A percentile compares a stretch with the other conserved stretches of the same genome.
Conservation (phyloP, 2,797 vertebrate genomes). For the Danio jaintianensis region DNA sequence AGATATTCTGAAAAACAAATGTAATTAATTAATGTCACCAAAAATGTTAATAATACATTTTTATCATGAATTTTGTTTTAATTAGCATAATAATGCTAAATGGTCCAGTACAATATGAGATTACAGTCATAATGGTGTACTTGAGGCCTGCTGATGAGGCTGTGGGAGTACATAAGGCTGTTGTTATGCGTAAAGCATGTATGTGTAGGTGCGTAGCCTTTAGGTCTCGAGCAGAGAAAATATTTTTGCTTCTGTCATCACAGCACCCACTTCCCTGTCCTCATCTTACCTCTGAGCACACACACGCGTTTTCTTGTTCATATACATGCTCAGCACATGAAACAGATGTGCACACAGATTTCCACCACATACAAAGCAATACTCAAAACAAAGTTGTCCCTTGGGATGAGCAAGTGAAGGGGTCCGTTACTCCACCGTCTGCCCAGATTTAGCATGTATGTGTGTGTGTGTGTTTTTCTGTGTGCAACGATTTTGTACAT, state of each 20-base stretch:
- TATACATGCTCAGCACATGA: conserved; percentile 22
- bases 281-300: conserved; percentile 42
- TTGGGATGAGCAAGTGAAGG: conserved; percentile 43
- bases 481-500: not conserved
- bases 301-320: conserved; percentile 3
- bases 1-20: too few species aligned
- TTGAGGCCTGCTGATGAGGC: not conserved
- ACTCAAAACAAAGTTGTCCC: conserved; percentile 46
- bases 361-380: conserved; percentile 45
- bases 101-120: not conserved
- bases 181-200: conserved; percentile 13
- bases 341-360: conserved; percentile 15
- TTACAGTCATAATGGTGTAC: not conserved
- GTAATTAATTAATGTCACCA: too few species aligned
- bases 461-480: conserved; percentile 50
- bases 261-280: conserved; percentile 42
- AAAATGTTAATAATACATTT: too few species aligned
- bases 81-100: not conserved
- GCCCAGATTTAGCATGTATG: conserved; percentile 34
- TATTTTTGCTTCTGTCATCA: conserved; percentile 51
- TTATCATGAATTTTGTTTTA: too few species aligned
- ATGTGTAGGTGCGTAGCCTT: conserved; percentile 19
- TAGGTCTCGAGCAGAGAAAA: conserved; percentile 31
- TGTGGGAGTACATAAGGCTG: conserved; percentile 6
- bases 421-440: conserved; percentile 37